A percentile compares a stretch with the other conserved stretches of the same genome.
These are phyloP conservation scores for Petrocephalus microphthalmus DNA, from an alignment of 2,113 vertebrate species.

Conservation along the genomic window DNA sequence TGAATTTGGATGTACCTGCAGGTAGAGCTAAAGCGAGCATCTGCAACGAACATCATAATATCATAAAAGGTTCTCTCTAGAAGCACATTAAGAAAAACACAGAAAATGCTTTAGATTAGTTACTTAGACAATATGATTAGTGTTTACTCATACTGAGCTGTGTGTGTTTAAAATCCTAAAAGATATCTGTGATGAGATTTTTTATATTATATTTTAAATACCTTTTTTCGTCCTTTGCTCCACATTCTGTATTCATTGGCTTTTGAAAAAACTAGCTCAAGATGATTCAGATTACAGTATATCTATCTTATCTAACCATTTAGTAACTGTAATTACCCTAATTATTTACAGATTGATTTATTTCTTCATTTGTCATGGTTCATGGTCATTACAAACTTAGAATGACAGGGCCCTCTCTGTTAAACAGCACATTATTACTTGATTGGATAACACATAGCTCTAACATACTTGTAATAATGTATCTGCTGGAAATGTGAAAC, in stretches of 20 bases:
- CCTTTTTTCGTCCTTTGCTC: neutral
- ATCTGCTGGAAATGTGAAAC: neutral
- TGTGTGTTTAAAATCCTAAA: too few relatives aligned
- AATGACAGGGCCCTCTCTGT: neutral
- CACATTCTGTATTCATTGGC: neutral
- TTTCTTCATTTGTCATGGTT: neutral
- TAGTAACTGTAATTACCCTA: neutral
- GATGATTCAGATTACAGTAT: neutral
- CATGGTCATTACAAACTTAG: neutral
- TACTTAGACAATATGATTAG: neutral
- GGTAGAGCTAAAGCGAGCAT: neutral
- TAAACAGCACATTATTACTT: neutral
- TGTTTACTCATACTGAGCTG: neutral
- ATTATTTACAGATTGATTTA: neutral
- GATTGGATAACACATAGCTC: neutral
- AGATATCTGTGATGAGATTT: neutral
- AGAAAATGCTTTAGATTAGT: neutral
- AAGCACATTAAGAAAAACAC: neutral
- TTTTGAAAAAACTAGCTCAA: neutral
- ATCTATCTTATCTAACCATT: neutral
- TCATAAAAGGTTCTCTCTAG: neutral
- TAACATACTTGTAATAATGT: neutral
- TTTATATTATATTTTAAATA: neutral
- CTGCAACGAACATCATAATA: neutral
- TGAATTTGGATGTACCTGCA: neutral